Base-by-base conservation (phyloP, 2,888 invertebrate species). In the Drosophila picticornis region DNA sequence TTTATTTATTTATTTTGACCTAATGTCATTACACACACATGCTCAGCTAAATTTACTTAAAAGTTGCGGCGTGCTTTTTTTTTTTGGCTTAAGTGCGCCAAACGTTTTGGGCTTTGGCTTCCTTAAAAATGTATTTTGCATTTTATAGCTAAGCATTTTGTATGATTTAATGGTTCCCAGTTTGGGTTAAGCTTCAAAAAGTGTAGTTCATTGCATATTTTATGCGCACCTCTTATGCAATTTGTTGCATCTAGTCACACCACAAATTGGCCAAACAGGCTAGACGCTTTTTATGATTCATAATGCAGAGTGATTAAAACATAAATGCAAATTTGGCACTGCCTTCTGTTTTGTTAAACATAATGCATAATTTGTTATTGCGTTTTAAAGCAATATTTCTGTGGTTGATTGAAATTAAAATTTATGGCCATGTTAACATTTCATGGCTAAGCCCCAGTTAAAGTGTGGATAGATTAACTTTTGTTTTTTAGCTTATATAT, bases 1-100 rank as follows among this genome's bases (percentile, higher is more conserved):
- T 82, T 82, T 84, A 72, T 82, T 75, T 72, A 66, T 83, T 90
- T 78, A 73, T 86, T 80, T 72, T 85, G 60, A 71, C 65, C 81
- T 74, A 82, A 87, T 84, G 88, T 81, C 77, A 74, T 69, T 72
- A 70, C 59, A 71, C 69, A 88, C 62, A 80, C 68, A 25, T 40
- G 40, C 53, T 43, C 27, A 43, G 34, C 55, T 48, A 87, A 71
- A 82, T 89, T 84, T 79, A 57, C 55, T 60, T 77, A 67, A 86
- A 66, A 53, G 57, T 43, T 58, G 56, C 25, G 63, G 32, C 46
- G 51, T 58, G 34, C 36, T 55, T 68, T n/a, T 40, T 62, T 53
- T 34, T 10, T 11, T 22, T 32, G 10, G 25, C 27, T 55, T 25
- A 16, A 9, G 55, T 27, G 29, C 32, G 52, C 31, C 31, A 40